Base-by-base conservation (phyloP, 2,888 invertebrate species). In the Thalpophila matura region DNA sequence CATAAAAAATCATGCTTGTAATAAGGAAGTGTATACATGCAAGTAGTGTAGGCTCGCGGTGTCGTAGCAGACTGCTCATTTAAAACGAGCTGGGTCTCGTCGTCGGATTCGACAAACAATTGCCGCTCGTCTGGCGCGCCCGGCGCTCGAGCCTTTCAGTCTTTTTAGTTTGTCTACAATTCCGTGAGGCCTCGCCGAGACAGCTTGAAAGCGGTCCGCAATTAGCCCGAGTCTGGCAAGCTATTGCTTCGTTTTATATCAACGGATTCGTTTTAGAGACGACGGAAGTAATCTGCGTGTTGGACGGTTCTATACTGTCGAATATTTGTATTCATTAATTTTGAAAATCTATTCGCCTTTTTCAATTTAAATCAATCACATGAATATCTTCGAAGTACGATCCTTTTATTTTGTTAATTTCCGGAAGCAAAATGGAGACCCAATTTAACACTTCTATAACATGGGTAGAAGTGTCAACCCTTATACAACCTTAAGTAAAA, bases 131-230 rank as follows among this genome's bases (percentile, higher is more conserved):
- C 85, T 86, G 84, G 84, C 85, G 81, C 79, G 68, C 61, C 70
- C 64, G 64, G 76, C 71, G 49, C 57, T 64, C 63, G 66, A 70
- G 66, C 65, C 77, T 83, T 87, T 84, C 83, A 86, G 74, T 82
- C 83, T 83, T 86, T 89, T 89, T 84, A 83, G 84, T 85, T 86
- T 84, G 82, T 82, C 80, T 83, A 82, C 83, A 82, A 82, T 85
- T 82, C 81, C 81, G 80, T 62, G 58, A 80, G 83, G 81, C 77
- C 69, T 78, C 77, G 58, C 83, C 81, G 84, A 81, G 83, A 82
- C 81, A 74, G 80, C 75, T 84, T 89, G 88, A 89, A 91, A 90
- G 88, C 88, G 87, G 82, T 72, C 81, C 73, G 89, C 90, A 91
- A 91, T 91, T 90, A 91, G 89, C 88, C 81, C 79, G 75, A 79